Evolutionary conservation across 2,888 invertebrate species (phyloP), one percentile per base, ranked within the genome.

Genomic region (Drosophila conformis): DNA sequence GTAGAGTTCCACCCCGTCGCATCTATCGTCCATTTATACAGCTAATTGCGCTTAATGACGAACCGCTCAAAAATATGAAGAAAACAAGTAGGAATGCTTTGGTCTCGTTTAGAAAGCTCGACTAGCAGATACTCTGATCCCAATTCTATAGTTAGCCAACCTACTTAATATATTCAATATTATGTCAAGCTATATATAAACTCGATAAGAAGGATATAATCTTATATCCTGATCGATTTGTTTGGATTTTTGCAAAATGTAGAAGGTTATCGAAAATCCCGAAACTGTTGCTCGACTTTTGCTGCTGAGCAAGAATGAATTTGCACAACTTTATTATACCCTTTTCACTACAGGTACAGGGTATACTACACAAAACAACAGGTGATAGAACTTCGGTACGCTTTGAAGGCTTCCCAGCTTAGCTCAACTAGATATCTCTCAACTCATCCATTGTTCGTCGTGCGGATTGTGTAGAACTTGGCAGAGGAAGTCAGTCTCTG

Each of bases 31-130:
- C 67, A 68, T 75, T 78, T 78, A 75, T 49, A 57, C 56, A 58
- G 65, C 70, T 79, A 79, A 79, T 79, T 79, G 79, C 70, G 68
- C 64, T 51, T 64, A 73, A 76, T 78, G 67, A 73, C 76, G 64
- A 69, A 58, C 69, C 38, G 65, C 65, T 63, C 38, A 35, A 59
- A 52, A 61, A 76, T 59, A 57, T 63, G 52, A 66, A 33, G 42
- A 25, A 49, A 25, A 15, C 25, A 46, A 15, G 46, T 46, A 4
- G 4, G 8, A 46, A 46, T 25, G 15, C 8, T 46, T 18, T 7
- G 13, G 46, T 15, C 21, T 13, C 4, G 2, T 7, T 13, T 25
- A 15, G 15, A 46, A 1, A 25, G 4, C 15, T 46, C 25, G 25
- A 25, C 25, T 46, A 15, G 15, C 46, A 46, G 25, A 15, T 46